Evolutionary conservation across 2,888 invertebrate genomes (phyloP).

Genomic region (Agrochola macilenta): DNA sequence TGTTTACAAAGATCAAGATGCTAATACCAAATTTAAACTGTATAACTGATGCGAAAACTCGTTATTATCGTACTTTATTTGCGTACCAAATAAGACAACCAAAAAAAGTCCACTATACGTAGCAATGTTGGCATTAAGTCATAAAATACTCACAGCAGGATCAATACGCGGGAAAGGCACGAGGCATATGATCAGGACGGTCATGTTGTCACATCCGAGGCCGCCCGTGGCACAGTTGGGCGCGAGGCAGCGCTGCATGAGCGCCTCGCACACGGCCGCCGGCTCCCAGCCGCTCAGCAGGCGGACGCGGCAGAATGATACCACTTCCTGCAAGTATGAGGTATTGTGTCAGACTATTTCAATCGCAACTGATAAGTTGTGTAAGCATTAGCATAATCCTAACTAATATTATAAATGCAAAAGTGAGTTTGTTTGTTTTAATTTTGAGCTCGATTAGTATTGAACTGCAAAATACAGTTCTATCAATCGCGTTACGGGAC

Average conservation of each 20-base stretch:
- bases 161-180: slow-evolving; percentile 81
- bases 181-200: slow-evolving; percentile 97
- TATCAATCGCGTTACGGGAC: too few species aligned
- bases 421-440: too few species aligned
- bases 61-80: not conserved
- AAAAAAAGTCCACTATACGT: not conserved
- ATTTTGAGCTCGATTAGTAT: too few species aligned
- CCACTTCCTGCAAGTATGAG: slow-evolving; percentile 92
- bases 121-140: not conserved
- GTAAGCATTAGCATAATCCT: too few species aligned
- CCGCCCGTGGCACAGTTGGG: slow-evolving; percentile 99
- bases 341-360: not conserved
- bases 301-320: slow-evolving; percentile 96
- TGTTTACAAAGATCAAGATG: too few species aligned
- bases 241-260: slow-evolving; percentile 98
- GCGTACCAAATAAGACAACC: not conserved
- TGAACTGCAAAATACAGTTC: too few species aligned
- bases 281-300: slow-evolving; percentile 96
- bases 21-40: too few species aligned
- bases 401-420: too few species aligned
- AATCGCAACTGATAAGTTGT: too few species aligned
- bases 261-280: slow-evolving; percentile 98
- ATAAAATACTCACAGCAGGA: slow-evolving; percentile 69
- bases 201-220: slow-evolving; percentile 99
- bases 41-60: too few species aligned